Conservation (phyloP, 2,113 vertebrate genomes). For the Anguilla rostrata region DNA sequence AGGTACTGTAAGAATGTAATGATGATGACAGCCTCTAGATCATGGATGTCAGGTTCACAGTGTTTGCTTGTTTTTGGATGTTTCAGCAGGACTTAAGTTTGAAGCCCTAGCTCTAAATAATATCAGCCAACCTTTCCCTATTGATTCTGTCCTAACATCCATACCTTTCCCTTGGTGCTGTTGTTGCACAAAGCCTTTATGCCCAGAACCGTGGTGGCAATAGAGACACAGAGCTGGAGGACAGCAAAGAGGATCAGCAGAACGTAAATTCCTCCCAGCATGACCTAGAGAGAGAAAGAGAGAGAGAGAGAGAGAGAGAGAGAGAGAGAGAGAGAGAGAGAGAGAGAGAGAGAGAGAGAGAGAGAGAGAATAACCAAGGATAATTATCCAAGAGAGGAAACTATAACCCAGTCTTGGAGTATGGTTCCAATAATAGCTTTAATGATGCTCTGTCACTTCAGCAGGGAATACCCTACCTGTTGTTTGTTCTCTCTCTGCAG, state of each 20-base stretch:
- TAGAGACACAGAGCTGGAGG: slow-evolving; percentile 54
- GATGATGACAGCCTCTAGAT: background rate
- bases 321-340: background rate
- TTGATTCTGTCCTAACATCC: background rate
- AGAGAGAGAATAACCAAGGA: background rate
- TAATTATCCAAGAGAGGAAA: background rate
- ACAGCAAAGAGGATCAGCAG: slow-evolving; percentile 49
- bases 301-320: background rate
- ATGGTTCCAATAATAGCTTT: too few species aligned
- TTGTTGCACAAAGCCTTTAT: slow-evolving; percentile 49
- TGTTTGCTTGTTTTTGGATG: too few species aligned
- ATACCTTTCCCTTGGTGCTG: slow-evolving; percentile 11
- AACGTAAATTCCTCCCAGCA: background rate
- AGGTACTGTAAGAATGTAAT: background rate
- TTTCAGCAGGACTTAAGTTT: too few species aligned
- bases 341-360: background rate
- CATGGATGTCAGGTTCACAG: too few species aligned
- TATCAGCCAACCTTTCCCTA: background rate
- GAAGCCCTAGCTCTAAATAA: background rate
- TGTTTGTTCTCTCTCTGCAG: too few species aligned
- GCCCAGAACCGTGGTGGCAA: slow-evolving; percentile 51
- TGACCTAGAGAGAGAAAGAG: slow-evolving; percentile 34
- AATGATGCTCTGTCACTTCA: too few species aligned
- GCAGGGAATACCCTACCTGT: too few species aligned
- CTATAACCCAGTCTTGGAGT: too few species aligned